Base-by-base conservation (phyloP, 2,113 vertebrate genomes). In the Hypanus sabinus region DNA sequence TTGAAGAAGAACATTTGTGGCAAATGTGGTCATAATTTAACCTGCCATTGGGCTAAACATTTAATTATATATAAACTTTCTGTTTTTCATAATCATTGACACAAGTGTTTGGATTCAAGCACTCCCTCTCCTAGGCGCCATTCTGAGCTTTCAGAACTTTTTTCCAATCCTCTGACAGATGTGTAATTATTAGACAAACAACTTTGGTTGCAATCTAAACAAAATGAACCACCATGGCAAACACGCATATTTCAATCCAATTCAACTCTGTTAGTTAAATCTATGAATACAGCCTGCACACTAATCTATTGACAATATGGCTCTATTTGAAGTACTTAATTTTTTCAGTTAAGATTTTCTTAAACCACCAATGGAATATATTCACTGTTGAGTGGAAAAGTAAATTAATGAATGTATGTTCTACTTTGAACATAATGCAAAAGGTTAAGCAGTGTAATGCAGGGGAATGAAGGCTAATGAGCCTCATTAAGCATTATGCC, bases 31-130 rank as follows among this genome's bases (percentile, higher is more conserved):
- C 85, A 62, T 65, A 60, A 30, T 88, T 55, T 46, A 87, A 27
- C 10, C 46, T 88, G 83, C 27, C 30, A 88, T 62, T 33, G 18
- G n/a, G 85, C 14, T 65, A 65, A 20, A 8, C 30, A 65, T 65
- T 33, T 88, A 88, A 65, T 88, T 88, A 62, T 65, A 88, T 65
- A 65, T 65, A 65, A 87, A 33, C 30, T 88, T 88, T 16, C 85
- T 88, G 57, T 88, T 88, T 88, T 88, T 88, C 57, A 85, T 87
- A 87, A 60, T 87, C 68, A 5, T 24, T 73, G 22, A 73, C 33
- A 93, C 68, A 92, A 92, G 91, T 24, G 33, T 92, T 92, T 92
- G 68, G 68, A 92, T 92, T 71, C 65, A 92, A 92, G 71, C 10
- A 22, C 4, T 75, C 38, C 36, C 68, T 55, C 73, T 73, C 91